Evolutionary conservation across 2,888 invertebrate genomes (phyloP), one percentile per base, ranked within the genome.

Genomic region (Drosophila barbarae): DNA sequence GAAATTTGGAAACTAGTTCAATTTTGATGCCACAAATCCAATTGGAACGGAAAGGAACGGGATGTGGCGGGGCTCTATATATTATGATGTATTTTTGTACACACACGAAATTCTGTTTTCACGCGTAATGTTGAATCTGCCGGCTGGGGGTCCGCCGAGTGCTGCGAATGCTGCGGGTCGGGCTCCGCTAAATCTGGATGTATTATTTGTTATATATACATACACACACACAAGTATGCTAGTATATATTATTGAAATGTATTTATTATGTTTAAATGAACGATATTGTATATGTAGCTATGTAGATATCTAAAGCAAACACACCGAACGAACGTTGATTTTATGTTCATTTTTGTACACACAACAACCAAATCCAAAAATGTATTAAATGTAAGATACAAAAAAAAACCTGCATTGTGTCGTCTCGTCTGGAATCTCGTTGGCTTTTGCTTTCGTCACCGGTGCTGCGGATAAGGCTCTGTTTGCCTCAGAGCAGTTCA

Each of bases 261-360:
- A 79, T 79, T 79, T 79, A 79, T 84, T 79, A 79, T 81, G 84
- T 79, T 79, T 78, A 79, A 81, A 56, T 65, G 56, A 78, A 72
- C 39, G 49, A 61, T 52, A 52, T 59, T 73, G 73, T 81, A 81
- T 75, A 81, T 77, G 78, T 78, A 78, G 84, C 66, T 83, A 78
- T 78, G 82, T 79, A 79, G 78, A 78, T 79, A 79, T 72, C 56
- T 72, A 69, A 66, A 55, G 53, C 53, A 55, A 53, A 61, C 50
- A 64, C 57, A 51, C 55, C 46, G 46, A 46, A 46, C 52, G 51
- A 53, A 77, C 78, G 78, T 77, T 81, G 64, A 64, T 77, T 80
- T 81, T 84, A 75, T 84, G 76, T 75, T 81, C 69, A 77, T 54
- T 77, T 77, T 84, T 84, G 71, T 80, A 81, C 63, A 77, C 74